Percentiles rank a stretch among this genome's conserved stretches.
Conservation (phyloP, 2,888 invertebrate species). For the Cephus pulcher region DNA sequence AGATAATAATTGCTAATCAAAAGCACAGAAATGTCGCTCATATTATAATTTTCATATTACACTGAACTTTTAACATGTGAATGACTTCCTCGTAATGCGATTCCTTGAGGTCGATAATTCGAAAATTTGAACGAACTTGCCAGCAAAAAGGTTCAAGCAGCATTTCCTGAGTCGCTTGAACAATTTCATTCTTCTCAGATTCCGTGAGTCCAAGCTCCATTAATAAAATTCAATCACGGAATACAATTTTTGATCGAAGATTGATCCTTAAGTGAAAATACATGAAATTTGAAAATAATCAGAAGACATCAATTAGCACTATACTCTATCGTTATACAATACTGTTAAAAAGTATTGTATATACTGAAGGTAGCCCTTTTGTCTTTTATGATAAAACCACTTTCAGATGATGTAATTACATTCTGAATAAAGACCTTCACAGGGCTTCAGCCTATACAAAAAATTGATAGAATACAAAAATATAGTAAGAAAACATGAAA, state of each 20-base stretch:
- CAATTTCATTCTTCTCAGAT: not conserved
- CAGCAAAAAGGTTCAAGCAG: constrained; percentile 48
- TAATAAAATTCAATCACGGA: not conserved
- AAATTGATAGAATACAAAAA: no score
- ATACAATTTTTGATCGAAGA: not conserved
- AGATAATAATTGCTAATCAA: not conserved
- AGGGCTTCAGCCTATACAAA: no score
- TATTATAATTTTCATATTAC: not conserved
- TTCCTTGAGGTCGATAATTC: constrained; percentile 50
- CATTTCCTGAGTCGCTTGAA: constrained; percentile 27
- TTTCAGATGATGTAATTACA: not conserved
- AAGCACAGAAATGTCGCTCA: not conserved
- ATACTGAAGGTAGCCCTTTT: not conserved
- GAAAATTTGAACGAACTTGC: constrained; percentile 39
- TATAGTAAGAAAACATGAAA: no score
- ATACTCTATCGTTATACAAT: not conserved
- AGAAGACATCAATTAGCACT: not conserved
- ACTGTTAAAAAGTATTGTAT: not conserved
- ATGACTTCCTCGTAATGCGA: constrained; percentile 47
- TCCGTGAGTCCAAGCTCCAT: not conserved
- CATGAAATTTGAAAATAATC: not conserved
- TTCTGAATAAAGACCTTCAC: not conserved
- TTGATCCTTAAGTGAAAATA: not conserved
- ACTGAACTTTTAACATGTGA: constrained; percentile 52
- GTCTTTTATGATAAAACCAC: not conserved